A percentile compares a stretch with the other conserved stretches of the same genome.
These are phyloP conservation scores for Orthosia incerta DNA, from an alignment of 2,888 invertebrate genomes.

Conservation along the genomic window DNA sequence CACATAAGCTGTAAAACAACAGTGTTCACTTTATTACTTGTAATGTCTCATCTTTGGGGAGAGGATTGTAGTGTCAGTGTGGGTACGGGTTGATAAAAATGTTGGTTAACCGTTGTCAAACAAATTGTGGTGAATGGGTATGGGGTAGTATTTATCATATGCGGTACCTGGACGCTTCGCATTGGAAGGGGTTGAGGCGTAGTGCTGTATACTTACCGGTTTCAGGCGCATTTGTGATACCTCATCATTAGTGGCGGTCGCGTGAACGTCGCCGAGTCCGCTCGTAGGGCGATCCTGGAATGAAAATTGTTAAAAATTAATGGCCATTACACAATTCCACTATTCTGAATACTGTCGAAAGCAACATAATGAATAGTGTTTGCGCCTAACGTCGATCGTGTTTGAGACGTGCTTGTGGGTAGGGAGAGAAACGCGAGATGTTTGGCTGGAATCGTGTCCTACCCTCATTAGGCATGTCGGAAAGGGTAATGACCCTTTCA, in stretches of 20 bases:
- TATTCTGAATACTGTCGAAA: too few species aligned
- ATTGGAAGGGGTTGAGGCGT: constrained; percentile 47
- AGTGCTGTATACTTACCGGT: constrained; percentile 85
- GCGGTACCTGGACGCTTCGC: constrained; percentile 58
- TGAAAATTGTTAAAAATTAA: background rate
- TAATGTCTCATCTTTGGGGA: constrained; percentile 75
- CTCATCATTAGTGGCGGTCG: constrained; percentile 89
- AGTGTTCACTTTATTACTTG: constrained; percentile 89
- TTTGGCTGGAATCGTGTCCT: too few species aligned
- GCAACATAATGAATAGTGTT: too few species aligned
- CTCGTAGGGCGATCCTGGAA: constrained; percentile 84
- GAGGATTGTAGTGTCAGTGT: constrained; percentile 67
- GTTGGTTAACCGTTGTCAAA: constrained; percentile 54
- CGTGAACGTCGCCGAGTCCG: constrained; percentile 87
- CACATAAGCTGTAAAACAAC: constrained; percentile 89
- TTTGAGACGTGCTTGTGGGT: too few species aligned
- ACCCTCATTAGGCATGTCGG: too few species aligned
- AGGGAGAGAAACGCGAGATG: too few species aligned
- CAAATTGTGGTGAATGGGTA: constrained; percentile 42
- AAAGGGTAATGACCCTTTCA: too few species aligned
- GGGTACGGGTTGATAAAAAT: constrained; percentile 60
- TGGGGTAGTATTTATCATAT: constrained; percentile 56
- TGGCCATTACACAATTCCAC: too few species aligned
- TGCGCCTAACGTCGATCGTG: too few species aligned
- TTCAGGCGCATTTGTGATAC: constrained; percentile 89